Conservation (phyloP, 2,888 invertebrate genomes). For the Bombylius major region DNA sequence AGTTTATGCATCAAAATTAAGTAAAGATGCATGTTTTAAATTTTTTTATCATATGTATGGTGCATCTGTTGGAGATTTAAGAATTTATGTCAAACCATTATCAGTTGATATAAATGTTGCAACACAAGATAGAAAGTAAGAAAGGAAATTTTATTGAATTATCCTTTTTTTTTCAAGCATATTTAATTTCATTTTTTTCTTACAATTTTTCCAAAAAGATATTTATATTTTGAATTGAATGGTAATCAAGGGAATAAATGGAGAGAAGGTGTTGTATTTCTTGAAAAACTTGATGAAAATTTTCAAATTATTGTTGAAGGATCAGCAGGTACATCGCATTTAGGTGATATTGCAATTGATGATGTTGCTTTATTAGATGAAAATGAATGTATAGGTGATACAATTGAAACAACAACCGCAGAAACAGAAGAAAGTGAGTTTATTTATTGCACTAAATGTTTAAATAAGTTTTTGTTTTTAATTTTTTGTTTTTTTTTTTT, state of each 20-base stretch:
- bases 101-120: constrained; percentile 19
- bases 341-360: constrained; percentile 71
- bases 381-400: constrained; percentile 17
- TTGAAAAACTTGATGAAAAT: constrained; percentile 37
- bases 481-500: not conserved
- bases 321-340: constrained; percentile 48
- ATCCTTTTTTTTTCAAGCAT: not conserved
- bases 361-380: constrained; percentile 54
- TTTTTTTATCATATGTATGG: constrained; percentile 77
- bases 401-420: not conserved
- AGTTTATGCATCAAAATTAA: constrained; percentile 41
- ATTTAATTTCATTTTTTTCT: constrained; percentile 4
- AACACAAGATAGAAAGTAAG: constrained; percentile 15
- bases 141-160: not conserved
- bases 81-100: constrained; percentile 41
- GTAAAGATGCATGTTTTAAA: constrained; percentile 43
- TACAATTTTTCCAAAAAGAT: constrained; percentile 17
- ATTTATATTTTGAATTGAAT: constrained; percentile 45
- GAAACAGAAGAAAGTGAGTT: not conserved
- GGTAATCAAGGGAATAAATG: constrained; percentile 62
- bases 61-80: constrained; percentile 42
- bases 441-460: no score
- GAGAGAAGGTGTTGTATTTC: constrained; percentile 41
- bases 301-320: constrained; percentile 66
- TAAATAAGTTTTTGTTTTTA: no score